These are phyloP conservation scores for Lepilemur ruficaudatus DNA, from an alignment of 2,797 vertebrate genomes.

Conservation along the genomic window DNA sequence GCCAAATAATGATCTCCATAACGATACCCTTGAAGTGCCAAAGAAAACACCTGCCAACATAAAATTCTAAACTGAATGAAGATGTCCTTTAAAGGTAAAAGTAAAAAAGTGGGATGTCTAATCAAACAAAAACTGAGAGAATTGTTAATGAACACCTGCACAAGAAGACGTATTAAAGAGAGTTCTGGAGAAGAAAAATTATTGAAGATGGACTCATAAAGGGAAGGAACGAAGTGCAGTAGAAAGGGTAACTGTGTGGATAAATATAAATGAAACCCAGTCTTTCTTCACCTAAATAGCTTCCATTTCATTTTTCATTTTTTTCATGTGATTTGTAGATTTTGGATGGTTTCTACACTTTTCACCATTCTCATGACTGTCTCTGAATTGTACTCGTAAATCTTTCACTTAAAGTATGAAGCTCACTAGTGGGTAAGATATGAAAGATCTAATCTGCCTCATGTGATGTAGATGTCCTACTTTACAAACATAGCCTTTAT, in stretches of 20 bases:
- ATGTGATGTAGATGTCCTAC: neutral
- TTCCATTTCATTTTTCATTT: neutral
- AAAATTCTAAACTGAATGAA: conserved; percentile 30
- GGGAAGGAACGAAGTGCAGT: neutral
- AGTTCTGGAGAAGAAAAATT: neutral
- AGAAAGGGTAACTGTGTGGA: neutral
- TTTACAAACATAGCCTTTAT: neutral
- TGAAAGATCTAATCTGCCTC: neutral
- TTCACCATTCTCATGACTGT: neutral
- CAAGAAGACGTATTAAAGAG: neutral
- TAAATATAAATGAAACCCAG: neutral
- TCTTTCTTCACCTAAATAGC: neutral
- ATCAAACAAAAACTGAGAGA: conserved; percentile 41
- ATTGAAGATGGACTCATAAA: neutral
- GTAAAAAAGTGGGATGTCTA: neutral
- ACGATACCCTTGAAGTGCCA: neutral
- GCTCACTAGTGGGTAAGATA: neutral
- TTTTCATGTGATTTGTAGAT: neutral
- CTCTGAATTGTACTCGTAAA: neutral
- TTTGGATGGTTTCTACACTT: neutral
- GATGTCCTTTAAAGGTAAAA: conserved; percentile 41
- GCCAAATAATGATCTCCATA: neutral
- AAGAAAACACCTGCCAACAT: conserved; percentile 37
- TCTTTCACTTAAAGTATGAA: neutral
- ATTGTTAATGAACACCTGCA: conserved; percentile 26